These are phyloP conservation scores for Orientallactaga sibirica DNA, from an alignment of 2,797 vertebrate genomes.

Conservation along the genomic window DNA sequence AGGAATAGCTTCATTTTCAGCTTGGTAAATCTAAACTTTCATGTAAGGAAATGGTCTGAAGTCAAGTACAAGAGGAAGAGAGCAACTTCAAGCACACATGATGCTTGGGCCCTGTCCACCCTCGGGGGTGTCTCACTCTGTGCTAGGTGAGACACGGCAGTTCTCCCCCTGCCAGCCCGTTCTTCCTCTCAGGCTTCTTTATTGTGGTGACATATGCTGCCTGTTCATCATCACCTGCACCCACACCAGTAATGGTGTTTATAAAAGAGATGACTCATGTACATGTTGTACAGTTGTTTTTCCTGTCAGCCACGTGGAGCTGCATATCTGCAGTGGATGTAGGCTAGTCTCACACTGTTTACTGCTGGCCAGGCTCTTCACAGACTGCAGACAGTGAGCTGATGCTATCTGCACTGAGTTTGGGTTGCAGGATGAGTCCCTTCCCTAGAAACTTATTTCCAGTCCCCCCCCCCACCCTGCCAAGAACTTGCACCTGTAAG, in stretches of 20 bases:
- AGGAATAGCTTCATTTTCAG: background rate
- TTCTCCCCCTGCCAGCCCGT: background rate
- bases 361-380: background rate
- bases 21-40: background rate
- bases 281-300: background rate
- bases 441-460: background rate
- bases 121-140: too few species aligned
- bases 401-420: accelerated
- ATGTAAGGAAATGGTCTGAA: background rate
- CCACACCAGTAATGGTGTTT: background rate
- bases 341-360: background rate
- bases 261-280: slow-evolving; percentile 8
- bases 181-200: background rate
- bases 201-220: background rate
- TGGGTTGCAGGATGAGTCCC: background rate
- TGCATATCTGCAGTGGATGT: background rate
- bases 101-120: background rate
- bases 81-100: background rate
- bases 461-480: background rate
- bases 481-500: background rate
- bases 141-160: too few species aligned
- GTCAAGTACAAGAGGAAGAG: background rate
- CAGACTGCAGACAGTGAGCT: background rate
- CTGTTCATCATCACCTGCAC: background rate
- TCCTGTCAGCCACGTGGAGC: background rate